A percentile compares a stretch with the other conserved stretches of the same genome.
Evolutionary conservation across 1,140 invertebrate genomes (phyloP).

Genomic region (Ceratina australensis): DNA sequence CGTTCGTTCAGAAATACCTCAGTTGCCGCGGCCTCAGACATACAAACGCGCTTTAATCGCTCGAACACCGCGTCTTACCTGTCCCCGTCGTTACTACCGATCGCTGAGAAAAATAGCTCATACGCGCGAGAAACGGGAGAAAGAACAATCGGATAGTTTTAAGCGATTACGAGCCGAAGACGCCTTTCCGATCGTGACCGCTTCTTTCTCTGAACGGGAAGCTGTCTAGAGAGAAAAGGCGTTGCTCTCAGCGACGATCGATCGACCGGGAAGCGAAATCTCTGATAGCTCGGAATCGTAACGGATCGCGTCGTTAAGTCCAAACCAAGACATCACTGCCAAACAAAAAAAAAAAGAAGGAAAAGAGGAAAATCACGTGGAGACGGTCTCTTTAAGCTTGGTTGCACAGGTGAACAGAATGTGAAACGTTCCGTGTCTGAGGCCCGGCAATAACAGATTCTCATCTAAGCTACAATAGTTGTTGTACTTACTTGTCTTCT

Average conservation of each 20-base stretch:
- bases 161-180: neutral
- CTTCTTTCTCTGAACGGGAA: neutral
- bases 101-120: neutral
- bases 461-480: conserved; percentile 79
- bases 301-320: conserved; percentile 11
- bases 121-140: too few species aligned
- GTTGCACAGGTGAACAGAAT: neutral
- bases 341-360: conserved; percentile 31
- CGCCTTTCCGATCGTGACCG: neutral
- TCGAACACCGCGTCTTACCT: neutral
- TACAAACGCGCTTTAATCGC: neutral
- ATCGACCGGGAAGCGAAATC: neutral
- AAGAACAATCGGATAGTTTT: too few species aligned
- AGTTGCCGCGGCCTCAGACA: conserved; percentile 74
- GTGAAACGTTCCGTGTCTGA: conserved; percentile 63
- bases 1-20: conserved; percentile 76
- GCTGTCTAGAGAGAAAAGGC: neutral
- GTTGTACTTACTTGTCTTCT: conserved; percentile 78
- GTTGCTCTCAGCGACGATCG: neutral
- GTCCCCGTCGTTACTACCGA: neutral
- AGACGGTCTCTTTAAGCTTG: too few species aligned
- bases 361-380: neutral
- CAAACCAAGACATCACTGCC: conserved; percentile 53
- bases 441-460: conserved; percentile 75
- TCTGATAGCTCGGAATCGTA: neutral